Evolutionary conservation across 2,113 vertebrate genomes (phyloP).

Genomic region (Bubo blakistoni): DNA sequence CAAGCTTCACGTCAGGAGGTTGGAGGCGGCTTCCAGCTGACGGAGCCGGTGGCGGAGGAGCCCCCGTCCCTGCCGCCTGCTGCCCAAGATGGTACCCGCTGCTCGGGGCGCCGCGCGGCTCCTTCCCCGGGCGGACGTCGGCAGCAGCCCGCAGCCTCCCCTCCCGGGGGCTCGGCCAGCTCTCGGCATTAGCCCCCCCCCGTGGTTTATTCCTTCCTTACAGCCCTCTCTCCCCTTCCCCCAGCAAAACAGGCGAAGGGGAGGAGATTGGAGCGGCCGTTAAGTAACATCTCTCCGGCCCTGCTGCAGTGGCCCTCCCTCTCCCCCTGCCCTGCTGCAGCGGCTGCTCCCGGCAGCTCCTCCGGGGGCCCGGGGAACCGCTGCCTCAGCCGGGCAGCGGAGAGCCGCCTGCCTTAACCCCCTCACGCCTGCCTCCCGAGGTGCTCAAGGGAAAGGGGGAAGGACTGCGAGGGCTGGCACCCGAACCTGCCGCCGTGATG

Average conservation of each 20-base stretch:
- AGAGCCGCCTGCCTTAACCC: conserved; percentile 19
- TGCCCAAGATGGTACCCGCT: neutral
- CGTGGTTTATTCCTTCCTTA: neutral
- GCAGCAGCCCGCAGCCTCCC: neutral
- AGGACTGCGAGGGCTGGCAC: rapidly evolving
- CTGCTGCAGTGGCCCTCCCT: neutral
- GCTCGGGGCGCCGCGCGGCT: neutral
- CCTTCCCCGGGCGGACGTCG: neutral
- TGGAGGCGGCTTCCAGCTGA: neutral
- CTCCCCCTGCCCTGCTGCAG: neutral
- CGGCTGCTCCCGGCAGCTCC: conserved; percentile 7
- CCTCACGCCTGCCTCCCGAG: neutral
- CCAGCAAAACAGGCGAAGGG: neutral
- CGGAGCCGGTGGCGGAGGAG: rapidly evolving
- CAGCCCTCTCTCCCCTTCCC: neutral
- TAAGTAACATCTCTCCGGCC: neutral
- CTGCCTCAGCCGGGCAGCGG: conserved; percentile 1
- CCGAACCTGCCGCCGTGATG: rapidly evolving
- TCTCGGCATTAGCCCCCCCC: neutral
- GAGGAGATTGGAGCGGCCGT: neutral
- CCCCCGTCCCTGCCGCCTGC: neutral
- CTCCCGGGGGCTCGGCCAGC: neutral
- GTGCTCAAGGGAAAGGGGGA: neutral
- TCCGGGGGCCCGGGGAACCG: conserved; percentile 10
- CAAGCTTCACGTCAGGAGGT: rapidly evolving